These are phyloP conservation scores for Chaetura pelagica DNA, from an alignment of 2,113 vertebrate genomes.

Conservation along the genomic window DNA sequence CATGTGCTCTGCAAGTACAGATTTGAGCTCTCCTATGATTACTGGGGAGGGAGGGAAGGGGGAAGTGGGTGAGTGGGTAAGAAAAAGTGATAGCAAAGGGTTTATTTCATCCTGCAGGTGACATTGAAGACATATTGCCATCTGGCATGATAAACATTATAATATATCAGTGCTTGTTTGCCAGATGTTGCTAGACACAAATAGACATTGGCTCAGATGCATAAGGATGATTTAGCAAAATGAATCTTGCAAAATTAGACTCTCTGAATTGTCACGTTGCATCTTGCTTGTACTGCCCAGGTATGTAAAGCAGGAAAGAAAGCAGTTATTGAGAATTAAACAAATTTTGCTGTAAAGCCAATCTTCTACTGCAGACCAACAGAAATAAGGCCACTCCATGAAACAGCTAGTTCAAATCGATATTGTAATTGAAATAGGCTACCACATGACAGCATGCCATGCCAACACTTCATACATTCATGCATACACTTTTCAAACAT, in stretches of 20 bases:
- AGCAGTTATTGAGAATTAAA: constrained; percentile 38
- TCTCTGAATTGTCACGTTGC: constrained; percentile 37
- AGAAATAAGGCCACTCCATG: background rate
- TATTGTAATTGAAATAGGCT: background rate
- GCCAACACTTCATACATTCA: background rate
- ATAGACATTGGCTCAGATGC: constrained; percentile 60
- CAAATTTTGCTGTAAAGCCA: background rate
- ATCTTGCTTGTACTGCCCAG: constrained; percentile 41
- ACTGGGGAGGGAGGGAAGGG: background rate
- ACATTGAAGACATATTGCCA: constrained; percentile 76
- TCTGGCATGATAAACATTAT: constrained; percentile 74
- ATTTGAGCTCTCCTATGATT: background rate
- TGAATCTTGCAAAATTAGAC: constrained; percentile 67
- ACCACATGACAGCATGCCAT: background rate
- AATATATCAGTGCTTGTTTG: constrained; percentile 79
- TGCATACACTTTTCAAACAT: background rate
- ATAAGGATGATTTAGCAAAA: constrained; percentile 70
- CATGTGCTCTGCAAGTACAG: background rate
- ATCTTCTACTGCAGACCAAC: background rate
- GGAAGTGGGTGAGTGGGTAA: constrained; percentile 5
- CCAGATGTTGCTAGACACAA: constrained; percentile 76
- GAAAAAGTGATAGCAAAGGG: constrained; percentile 23
- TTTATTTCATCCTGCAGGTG: constrained; percentile 74
- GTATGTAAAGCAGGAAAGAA: constrained; percentile 26
- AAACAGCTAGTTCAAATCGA: background rate